Percentiles rank a stretch among this genome's conserved stretches.
These are phyloP conservation scores for Aspidoscelis tigris DNA, from an alignment of 2,113 vertebrate species.

Conservation along the genomic window DNA sequence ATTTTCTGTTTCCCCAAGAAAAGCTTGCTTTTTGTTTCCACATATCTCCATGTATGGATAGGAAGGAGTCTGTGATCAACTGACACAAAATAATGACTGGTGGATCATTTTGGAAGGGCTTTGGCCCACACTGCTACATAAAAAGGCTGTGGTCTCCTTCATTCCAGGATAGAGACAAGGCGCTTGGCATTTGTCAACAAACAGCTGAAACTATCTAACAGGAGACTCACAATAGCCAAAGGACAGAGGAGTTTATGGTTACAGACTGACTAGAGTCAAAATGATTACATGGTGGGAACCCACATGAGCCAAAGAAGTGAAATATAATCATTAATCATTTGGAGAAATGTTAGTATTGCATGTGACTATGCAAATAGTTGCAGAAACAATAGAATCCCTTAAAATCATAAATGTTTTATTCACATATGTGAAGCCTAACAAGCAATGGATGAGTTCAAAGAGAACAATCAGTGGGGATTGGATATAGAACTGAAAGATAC, in stretches of 20 bases:
- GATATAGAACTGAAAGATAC: background rate
- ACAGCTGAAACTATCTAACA: conserved; percentile 17
- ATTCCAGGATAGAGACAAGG: conserved; percentile 43
- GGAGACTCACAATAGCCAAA: conserved; percentile 9
- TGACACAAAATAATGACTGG: conserved; percentile 59
- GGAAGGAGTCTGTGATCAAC: conserved; percentile 61
- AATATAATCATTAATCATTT: conserved; percentile 61
- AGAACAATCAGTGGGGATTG: background rate
- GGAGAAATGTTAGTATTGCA: conserved; percentile 63
- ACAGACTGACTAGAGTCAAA: background rate
- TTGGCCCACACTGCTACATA: conserved; percentile 25
- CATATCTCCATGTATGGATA: conserved; percentile 61
- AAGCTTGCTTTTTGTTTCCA: conserved; percentile 53
- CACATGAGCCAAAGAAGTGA: conserved; percentile 52
- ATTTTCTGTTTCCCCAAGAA: conserved; percentile 62
- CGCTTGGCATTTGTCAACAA: conserved; percentile 31
- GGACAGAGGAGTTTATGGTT: background rate
- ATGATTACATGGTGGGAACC: background rate
- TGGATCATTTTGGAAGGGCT: conserved; percentile 33
- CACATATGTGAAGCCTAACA: background rate
- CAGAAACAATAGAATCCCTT: conserved; percentile 15
- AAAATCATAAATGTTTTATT: background rate
- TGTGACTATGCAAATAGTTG: conserved; percentile 39
- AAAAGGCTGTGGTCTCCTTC: conserved; percentile 48
- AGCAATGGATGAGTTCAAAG: background rate